Percentiles rank a stretch among this genome's conserved stretches.
Conservation (phyloP, 2,797 vertebrate genomes). For the Danio aesculapii region DNA sequence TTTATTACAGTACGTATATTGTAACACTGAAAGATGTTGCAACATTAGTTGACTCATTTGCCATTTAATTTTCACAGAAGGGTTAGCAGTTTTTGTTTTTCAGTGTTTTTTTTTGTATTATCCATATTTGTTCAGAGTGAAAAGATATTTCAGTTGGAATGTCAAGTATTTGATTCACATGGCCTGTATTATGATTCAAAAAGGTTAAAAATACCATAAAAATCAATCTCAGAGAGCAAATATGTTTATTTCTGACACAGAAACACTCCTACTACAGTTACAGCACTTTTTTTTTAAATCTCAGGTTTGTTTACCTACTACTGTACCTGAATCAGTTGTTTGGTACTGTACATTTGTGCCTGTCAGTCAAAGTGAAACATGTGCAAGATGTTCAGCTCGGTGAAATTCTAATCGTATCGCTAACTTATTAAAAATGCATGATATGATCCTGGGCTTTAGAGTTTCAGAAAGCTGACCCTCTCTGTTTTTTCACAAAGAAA, state of each 20-base stretch:
- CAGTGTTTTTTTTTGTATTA: too few relatives aligned
- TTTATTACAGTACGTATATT: too few relatives aligned
- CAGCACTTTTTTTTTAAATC: too few relatives aligned
- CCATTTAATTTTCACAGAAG: too few relatives aligned
- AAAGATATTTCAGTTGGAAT: too few relatives aligned
- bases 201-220: background rate
- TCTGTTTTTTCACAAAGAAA: conserved; percentile 66
- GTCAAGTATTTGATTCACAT: background rate
- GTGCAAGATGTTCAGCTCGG: conserved; percentile 69
- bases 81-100: too few relatives aligned
- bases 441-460: conserved; percentile 65
- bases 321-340: conserved; percentile 68
- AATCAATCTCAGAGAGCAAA: background rate
- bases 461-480: conserved; percentile 66
- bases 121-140: too few relatives aligned
- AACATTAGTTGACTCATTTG: too few relatives aligned
- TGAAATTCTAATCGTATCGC: conserved; percentile 70
- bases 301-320: conserved; percentile 59
- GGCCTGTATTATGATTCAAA: background rate
- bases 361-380: conserved; percentile 71
- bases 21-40: too few relatives aligned
- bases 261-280: background rate
- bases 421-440: conserved; percentile 77
- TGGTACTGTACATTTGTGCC: conserved; percentile 68
- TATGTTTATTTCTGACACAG: background rate